Base-by-base conservation (phyloP, 2,888 invertebrate species). In the Quadroppia sp. region DNA sequence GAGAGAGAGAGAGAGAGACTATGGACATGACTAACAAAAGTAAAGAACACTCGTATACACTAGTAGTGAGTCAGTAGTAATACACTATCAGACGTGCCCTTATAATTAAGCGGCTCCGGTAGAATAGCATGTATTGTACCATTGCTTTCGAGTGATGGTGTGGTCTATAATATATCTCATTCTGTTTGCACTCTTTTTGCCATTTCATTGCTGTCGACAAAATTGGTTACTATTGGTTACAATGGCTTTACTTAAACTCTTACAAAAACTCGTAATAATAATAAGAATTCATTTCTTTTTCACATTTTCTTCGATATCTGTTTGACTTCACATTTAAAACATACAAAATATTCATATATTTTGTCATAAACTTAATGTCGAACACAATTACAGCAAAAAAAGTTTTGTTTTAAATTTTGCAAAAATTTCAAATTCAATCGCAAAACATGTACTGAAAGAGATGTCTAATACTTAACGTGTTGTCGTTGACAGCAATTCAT, bases 71-170 rank as follows among this genome's bases (percentile, higher is more conserved):
- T 50, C 50, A 50, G 50, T 50, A 11, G 50, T 50, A 50, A 50
- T 50, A 50, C 50, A 20, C 50, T 50, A 20, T 2, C 28, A 59
- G 13, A 59, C 59, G 59, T 59, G 59, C 59, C 59, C 30, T 59
- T 59, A 59, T 59, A 59, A 59, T 59, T 59, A 59, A 59, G 59
- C 59, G 30, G 59, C 59, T 59, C 59, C 30, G 28, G 28, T 20
- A 50, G 59, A 13, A 59, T n/a, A 15, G 28, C 59, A 6, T 1
- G 20, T 3, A 23, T 20, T n/a, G 20, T 30, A n/a, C 25, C 64
- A 64, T 1, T 64, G 64, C 64, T 25, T 20, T 11, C 30, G 6
- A 59, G 59, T 30, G 30, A 59, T 59, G 30, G 59, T 59, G 2
- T 20, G 59, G 28, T 28, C 59, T 28, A 3, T 23, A n/a, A n/a